A percentile compares a stretch with the other conserved stretches of the same genome.
Conservation (phyloP, 2,888 invertebrate genomes). For the Spodoptera littoralis region DNA sequence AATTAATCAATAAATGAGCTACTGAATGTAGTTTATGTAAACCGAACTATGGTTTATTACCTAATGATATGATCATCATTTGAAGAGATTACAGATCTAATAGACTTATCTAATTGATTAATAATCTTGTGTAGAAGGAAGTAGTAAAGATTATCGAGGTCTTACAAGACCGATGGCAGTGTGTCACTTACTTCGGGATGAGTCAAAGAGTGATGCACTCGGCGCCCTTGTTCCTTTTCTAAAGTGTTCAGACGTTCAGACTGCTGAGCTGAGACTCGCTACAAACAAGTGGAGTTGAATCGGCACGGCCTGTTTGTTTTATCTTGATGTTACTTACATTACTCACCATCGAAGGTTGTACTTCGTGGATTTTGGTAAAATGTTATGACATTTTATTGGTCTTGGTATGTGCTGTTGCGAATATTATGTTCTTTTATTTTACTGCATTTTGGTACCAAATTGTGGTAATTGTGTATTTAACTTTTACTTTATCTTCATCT, state of each 20-base stretch:
- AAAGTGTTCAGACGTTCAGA: constrained; percentile 3
- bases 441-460: no score
- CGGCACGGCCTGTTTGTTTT: constrained; percentile 15
- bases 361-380: background rate
- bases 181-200: constrained; percentile 2
- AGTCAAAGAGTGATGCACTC: constrained; percentile 15
- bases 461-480: no score
- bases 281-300: constrained; percentile 11
- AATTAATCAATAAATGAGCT: no score
- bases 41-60: no score
- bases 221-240: constrained; percentile 12
- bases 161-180: background rate
- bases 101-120: background rate
- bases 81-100: no score
- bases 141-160: background rate
- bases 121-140: background rate
- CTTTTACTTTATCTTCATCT: no score
- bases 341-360: constrained; percentile 4
- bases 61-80: no score
- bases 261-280: background rate
- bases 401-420: no score
- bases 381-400: background rate
- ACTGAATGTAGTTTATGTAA: no score
- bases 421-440: no score
- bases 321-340: constrained; percentile 20